Base-by-base conservation (phyloP, 92 coral and sea anemone genomes). In the Porites divaricata region DNA sequence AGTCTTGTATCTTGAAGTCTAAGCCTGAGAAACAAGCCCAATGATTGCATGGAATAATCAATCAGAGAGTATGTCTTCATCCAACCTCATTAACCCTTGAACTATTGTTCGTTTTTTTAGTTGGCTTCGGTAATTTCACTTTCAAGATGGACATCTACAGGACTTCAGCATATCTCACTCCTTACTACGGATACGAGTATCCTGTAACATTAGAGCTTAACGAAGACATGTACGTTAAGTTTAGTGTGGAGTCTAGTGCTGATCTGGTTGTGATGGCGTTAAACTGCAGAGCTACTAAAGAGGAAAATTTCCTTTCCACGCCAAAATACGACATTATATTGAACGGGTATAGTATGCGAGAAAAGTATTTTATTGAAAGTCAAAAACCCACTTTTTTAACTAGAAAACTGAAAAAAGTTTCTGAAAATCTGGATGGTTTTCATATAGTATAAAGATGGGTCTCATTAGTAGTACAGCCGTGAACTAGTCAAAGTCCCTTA, bases 231-330 rank as follows among this genome's bases (percentile, higher is more conserved):
- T 62, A 72, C 23, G 19, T 83, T 15, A 21, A 28, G 51, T 83
- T 72, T 63, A 83, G 72, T 21, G 86, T 81, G 26, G 68, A 80
- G 45, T 53, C 84, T 41, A 41, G 35, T 17, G 67, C 64, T 57
- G 19, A 68, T 65, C 89, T 88, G 19, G 85, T 63, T 20, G 74
- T 88, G 14, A 67, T 88, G 49, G 92, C 92, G 10, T 65, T 35
- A 70, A 88, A 65, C 77, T 84, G 85, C 54, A 68, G 53, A 26
- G 92, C 89, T 50, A 88, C 92, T 10, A 67, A 74, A 63, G 67
- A 28, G 11, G 20, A 26, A 19, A 64, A 62, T 63, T 80, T 28
- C 13, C 71, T 64, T 58, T 85, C 89, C 25, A 69, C 72, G 20
- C 89, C 81, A 1, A 58, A 63, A 24, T 84, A 88, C 58, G 20